Percentiles rank a stretch among this genome's conserved stretches.
Conservation (phyloP, 2,797 vertebrate genomes). For the Galago senegalensis region DNA sequence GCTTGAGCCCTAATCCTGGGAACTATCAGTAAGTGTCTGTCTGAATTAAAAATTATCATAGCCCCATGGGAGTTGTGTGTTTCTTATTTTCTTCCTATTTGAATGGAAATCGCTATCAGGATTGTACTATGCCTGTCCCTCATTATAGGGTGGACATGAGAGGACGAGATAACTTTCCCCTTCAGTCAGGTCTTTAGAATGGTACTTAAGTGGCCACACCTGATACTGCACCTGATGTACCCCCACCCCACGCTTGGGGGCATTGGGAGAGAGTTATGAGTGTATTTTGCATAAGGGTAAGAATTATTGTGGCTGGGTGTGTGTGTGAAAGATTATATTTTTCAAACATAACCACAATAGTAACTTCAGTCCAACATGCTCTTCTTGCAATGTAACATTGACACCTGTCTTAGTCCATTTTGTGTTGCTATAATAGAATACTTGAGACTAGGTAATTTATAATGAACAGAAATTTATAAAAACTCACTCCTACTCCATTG, state of each 20-base stretch:
- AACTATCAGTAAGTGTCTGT: neutral
- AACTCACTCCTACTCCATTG: neutral
- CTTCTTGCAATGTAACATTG: neutral
- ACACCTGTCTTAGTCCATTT: neutral
- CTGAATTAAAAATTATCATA: neutral
- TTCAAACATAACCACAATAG: neutral
- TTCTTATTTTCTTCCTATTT: conserved; percentile 11
- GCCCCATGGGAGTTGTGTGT: neutral
- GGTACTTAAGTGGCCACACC: neutral
- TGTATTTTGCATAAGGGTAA: neutral
- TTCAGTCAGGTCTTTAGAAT: neutral
- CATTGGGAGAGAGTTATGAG: neutral
- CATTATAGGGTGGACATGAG: neutral
- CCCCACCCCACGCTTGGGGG: neutral
- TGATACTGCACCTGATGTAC: neutral
- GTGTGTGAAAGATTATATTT: neutral
- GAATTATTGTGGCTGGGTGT: neutral
- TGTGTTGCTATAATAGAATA: neutral
- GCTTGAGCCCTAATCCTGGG: neutral
- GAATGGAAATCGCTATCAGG: neutral
- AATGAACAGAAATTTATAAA: neutral
- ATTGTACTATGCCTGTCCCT: neutral
- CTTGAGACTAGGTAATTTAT: neutral
- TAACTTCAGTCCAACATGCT: neutral
- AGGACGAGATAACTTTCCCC: neutral